Evolutionary conservation across 1,140 invertebrate species (phyloP).

Genomic region (Procambarus clarkii): DNA sequence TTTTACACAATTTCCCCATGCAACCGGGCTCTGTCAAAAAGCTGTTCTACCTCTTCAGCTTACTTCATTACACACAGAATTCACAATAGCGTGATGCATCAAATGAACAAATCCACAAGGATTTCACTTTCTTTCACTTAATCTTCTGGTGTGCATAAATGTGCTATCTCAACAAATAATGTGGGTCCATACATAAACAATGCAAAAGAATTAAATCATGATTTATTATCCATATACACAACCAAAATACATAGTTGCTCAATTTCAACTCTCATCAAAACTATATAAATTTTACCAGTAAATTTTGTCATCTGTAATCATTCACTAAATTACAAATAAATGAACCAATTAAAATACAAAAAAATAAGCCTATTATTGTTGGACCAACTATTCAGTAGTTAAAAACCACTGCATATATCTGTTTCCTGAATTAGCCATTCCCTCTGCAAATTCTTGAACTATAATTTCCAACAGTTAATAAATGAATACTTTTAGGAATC

Average conservation of each 20-base stretch:
- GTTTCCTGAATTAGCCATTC: too few species aligned
- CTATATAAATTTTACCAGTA: constrained; percentile 10
- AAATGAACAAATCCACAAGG: not conserved
- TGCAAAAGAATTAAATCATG: not conserved
- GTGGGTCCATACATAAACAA: not conserved
- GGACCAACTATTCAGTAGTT: not conserved
- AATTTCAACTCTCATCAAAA: constrained; percentile 7
- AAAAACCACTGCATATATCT: not conserved
- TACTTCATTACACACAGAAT: not conserved
- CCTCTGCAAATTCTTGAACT: not conserved
- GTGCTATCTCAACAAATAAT: not conserved
- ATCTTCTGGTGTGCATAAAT: not conserved
- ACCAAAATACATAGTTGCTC: constrained; percentile 21
- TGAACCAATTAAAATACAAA: not conserved
- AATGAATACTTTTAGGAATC: too few species aligned
- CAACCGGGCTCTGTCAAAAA: not conserved
- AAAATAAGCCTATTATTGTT: not conserved
- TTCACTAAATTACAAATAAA: not conserved
- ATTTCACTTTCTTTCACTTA: not conserved
- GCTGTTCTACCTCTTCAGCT: not conserved
- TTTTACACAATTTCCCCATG: too few species aligned
- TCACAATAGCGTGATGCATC: not conserved
- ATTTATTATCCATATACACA: constrained; percentile 35
- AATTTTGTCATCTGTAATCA: not conserved
- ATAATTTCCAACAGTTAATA: not conserved